Evolutionary conservation across 1,140 invertebrate genomes (phyloP).

Genomic region (Drosophila obscura): DNA sequence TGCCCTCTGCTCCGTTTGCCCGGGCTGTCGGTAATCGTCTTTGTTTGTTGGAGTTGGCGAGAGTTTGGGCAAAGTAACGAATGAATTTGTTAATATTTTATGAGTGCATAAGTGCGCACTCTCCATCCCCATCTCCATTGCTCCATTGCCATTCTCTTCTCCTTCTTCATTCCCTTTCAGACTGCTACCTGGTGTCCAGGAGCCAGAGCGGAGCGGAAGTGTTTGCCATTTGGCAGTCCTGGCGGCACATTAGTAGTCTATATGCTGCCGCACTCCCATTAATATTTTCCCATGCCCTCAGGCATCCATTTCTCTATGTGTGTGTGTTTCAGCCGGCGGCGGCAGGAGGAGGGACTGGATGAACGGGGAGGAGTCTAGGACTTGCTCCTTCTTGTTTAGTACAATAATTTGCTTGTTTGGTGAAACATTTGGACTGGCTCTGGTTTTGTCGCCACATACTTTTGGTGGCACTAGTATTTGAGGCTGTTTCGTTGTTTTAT

Average conservation of each 20-base stretch:
- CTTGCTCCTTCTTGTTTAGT: constrained; percentile 15
- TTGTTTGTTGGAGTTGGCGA: constrained; percentile 70
- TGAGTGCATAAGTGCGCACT: constrained; percentile 82
- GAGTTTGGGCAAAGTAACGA: constrained; percentile 80
- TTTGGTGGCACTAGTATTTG: too few species aligned
- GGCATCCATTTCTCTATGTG: constrained; percentile 1
- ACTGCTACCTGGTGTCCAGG: constrained; percentile 40
- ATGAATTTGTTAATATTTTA: constrained; percentile 83
- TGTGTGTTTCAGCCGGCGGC: constrained; percentile 6
- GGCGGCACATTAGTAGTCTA: constrained; percentile 82
- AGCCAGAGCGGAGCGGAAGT: constrained; percentile 52
- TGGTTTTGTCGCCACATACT: constrained; percentile 49
- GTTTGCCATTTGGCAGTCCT: constrained; percentile 77
- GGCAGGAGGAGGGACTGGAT: not conserved
- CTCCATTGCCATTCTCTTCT: constrained; percentile 4
- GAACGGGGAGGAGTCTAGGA: constrained; percentile 2
- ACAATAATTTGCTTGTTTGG: constrained; percentile 71
- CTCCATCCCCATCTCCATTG: constrained; percentile 35
- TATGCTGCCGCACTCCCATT: constrained; percentile 72
- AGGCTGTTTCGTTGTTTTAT: constrained; percentile 23
- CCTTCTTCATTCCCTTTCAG: constrained; percentile 1
- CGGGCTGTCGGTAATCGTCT: constrained; percentile 66
- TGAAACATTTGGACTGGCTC: constrained; percentile 56
- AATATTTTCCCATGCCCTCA: constrained; percentile 69
- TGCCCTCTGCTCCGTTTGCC: constrained; percentile 18